A percentile compares a stretch with the other conserved stretches of the same genome.
Conservation (phyloP, 2,888 invertebrate genomes). For the Laspeyria flexula region DNA sequence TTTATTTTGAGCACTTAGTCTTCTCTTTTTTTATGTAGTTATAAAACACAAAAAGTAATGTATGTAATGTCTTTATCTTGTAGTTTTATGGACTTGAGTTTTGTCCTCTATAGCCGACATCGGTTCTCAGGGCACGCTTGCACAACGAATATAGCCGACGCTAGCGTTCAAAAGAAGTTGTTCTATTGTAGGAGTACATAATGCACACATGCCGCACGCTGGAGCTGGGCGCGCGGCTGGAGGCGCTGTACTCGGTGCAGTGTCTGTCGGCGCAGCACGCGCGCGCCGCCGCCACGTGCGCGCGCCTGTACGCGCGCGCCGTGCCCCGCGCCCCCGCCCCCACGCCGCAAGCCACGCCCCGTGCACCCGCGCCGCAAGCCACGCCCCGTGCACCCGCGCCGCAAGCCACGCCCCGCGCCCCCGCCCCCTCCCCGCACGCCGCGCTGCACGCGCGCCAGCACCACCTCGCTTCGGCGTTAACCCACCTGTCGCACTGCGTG, state of each 20-base stretch:
- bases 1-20: too few relatives aligned
- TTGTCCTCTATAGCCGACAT: too few relatives aligned
- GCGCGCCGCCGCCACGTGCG: slow-evolving; percentile 92
- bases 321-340: slow-evolving; percentile 87
- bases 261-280: slow-evolving; percentile 90
- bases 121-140: too few relatives aligned
- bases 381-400: slow-evolving; percentile 92
- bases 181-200: slow-evolving; percentile 84
- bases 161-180: too few relatives aligned
- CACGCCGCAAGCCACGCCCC: too few relatives aligned
- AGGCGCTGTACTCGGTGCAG: slow-evolving; percentile 91
- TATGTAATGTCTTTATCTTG: too few relatives aligned
- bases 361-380: slow-evolving; percentile 91
- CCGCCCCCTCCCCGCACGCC: slow-evolving; percentile 89
- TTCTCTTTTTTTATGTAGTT: too few relatives aligned
- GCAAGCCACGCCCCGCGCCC: slow-evolving; percentile 86
- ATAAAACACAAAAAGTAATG: too few relatives aligned
- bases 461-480: slow-evolving; percentile 34
- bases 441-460: slow-evolving; percentile 87
- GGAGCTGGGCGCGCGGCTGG: slow-evolving; percentile 88
- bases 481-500: slow-evolving; percentile 87
- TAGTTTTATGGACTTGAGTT: too few relatives aligned
- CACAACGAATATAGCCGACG: too few relatives aligned
- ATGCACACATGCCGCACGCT: slow-evolving; percentile 90
- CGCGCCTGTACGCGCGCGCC: slow-evolving; percentile 87